phyloP scores from a whole-genome alignment of 2,113 vertebrate genomes.

The Paralichthys olivaceus region DNA sequence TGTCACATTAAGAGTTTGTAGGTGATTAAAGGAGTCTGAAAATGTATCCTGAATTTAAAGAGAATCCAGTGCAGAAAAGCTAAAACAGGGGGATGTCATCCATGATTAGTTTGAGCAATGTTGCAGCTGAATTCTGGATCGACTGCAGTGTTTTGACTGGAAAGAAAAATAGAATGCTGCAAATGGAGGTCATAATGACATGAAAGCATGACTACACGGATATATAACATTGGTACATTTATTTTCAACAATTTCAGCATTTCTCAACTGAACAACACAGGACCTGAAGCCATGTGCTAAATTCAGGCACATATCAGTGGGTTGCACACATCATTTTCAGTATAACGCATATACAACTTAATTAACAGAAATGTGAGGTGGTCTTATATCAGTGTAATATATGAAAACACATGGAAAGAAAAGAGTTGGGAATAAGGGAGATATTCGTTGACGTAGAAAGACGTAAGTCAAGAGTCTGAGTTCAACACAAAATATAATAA shows the following conservation, averaged over 20 bases:
- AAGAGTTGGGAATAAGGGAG: not conserved
- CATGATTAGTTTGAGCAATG: constrained; percentile 13
- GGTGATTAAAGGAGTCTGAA: constrained; percentile 45
- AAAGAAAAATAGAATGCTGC: constrained; percentile 3
- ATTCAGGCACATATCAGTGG: too few species aligned
- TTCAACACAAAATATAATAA: not conserved
- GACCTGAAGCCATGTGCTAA: not conserved
- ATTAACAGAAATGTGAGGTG: not conserved
- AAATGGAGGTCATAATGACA: not conserved
- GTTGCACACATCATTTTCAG: too few species aligned
- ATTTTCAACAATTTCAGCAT: not conserved
- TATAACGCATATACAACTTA: not conserved
- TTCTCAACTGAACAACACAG: not conserved
- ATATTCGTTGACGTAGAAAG: not conserved
- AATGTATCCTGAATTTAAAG: constrained; percentile 36
- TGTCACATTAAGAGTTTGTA: constrained; percentile 39
- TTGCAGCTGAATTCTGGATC: constrained; percentile 2
- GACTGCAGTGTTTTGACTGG: constrained; percentile 7
- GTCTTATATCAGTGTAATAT: not conserved
- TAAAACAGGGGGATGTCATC: constrained; percentile 24
- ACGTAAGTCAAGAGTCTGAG: not conserved
- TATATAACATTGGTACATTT: not conserved
- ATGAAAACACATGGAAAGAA: not conserved
- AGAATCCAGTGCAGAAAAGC: constrained; percentile 8
- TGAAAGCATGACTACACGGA: not conserved